phyloP scores from a whole-genome alignment of 1,140 invertebrate species.

The Hycleus phaleratus region DNA sequence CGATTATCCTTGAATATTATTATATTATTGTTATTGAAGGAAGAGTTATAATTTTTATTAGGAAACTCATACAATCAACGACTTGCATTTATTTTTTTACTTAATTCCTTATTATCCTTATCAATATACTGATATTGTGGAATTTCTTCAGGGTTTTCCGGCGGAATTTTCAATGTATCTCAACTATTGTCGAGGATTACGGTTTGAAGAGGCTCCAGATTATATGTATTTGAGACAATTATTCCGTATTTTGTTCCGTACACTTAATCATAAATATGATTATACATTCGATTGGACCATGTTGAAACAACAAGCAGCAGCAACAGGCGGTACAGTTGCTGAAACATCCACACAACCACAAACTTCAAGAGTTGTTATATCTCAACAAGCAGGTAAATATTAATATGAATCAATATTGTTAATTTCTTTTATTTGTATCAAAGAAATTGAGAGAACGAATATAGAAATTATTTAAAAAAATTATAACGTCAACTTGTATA shows the following conservation, averaged over 20 bases:
- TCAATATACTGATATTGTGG: background rate
- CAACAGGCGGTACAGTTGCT: slow-evolving; percentile 12
- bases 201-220: slow-evolving; percentile 87
- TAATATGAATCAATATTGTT: background rate
- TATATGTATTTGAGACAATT: slow-evolving; percentile 90
- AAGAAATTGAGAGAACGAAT: background rate
- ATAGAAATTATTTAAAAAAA: background rate
- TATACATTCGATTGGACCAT: slow-evolving; percentile 99
- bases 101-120: too few relatives aligned
- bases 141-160: slow-evolving; percentile 61
- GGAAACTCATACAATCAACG: too few relatives aligned
- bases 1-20: too few relatives aligned
- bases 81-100: too few relatives aligned
- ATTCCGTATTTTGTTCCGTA: slow-evolving; percentile 97
- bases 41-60: background rate
- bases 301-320: slow-evolving; percentile 80
- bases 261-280: slow-evolving; percentile 98
- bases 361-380: slow-evolving; percentile 30
- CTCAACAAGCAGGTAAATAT: slow-evolving; percentile 32
- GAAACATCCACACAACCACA: slow-evolving; percentile 31
- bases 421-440: background rate
- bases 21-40: background rate
- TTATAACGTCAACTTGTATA: background rate
- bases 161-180: slow-evolving; percentile 93
- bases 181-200: slow-evolving; percentile 83